phyloP scores from a whole-genome alignment of 2,888 invertebrate genomes.

The Endotricha flammealis region DNA sequence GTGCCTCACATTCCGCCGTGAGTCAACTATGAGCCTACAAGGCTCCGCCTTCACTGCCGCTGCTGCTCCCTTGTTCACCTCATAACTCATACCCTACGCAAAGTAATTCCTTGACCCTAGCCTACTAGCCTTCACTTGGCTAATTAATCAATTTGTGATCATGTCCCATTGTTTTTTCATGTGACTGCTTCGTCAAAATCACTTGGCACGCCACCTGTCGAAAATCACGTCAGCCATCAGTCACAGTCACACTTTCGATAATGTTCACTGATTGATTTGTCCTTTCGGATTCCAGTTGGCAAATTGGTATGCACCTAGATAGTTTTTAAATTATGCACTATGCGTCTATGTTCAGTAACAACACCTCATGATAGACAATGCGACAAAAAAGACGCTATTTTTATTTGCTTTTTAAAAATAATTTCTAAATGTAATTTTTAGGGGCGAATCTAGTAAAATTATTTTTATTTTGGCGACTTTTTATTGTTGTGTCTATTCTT shows the following conservation, averaged over 20 bases:
- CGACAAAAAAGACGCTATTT: too few species aligned
- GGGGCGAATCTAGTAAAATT: too few species aligned
- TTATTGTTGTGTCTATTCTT: too few species aligned
- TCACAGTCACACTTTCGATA: slow-evolving; percentile 1
- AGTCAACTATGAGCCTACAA: slow-evolving; percentile 34
- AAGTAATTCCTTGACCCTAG: slow-evolving; percentile 41
- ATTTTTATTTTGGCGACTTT: too few species aligned
- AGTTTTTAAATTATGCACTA: too few species aligned
- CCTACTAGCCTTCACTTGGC: slow-evolving; percentile 16
- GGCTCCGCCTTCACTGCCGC: slow-evolving; percentile 37
- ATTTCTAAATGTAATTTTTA: too few species aligned
- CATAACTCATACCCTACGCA: slow-evolving; percentile 41
- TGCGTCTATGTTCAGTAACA: too few species aligned
- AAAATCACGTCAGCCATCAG: slow-evolving; percentile 9
- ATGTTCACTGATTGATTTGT: slow-evolving; percentile 1
- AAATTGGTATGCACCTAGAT: too few species aligned
- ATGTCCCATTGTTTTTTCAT: slow-evolving; percentile 7
- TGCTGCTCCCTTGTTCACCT: slow-evolving; percentile 31
- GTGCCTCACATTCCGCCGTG: slow-evolving; percentile 44
- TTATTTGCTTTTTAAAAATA: too few species aligned
- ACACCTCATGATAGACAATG: too few species aligned
- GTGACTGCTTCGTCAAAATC: slow-evolving; percentile 1
- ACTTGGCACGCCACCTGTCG: slow-evolving; percentile 1
- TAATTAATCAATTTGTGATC: slow-evolving; percentile 15
- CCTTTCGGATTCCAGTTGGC: slow-evolving; percentile 3